phyloP scores from a whole-genome alignment of 2,797 vertebrate genomes.

The Pantherophis vulpinus region DNA sequence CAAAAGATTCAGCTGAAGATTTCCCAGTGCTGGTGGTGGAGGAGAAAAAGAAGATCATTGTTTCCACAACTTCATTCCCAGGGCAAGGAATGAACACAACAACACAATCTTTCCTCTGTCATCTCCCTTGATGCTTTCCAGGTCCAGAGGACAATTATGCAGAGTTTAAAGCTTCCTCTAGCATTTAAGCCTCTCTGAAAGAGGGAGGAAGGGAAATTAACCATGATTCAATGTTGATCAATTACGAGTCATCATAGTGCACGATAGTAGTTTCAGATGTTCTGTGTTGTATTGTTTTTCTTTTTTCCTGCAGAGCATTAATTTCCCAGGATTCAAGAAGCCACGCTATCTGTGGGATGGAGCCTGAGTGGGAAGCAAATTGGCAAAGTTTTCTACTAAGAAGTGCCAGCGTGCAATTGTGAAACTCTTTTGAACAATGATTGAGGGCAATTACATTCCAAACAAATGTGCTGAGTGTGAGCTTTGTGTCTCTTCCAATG shows the following conservation, averaged over 20 bases:
- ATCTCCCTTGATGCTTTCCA: background rate
- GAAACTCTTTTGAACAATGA: conserved; percentile 32
- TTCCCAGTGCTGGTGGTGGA: background rate
- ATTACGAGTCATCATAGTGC: background rate
- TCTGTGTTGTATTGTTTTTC: background rate
- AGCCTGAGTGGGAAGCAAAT: conserved; percentile 48
- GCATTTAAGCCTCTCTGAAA: background rate
- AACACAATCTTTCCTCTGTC: background rate
- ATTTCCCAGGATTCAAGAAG: conserved; percentile 37
- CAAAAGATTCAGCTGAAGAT: background rate
- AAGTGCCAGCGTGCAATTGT: conserved; percentile 31
- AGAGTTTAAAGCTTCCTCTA: background rate
- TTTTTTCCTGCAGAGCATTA: conserved; percentile 54
- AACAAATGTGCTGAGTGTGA: conserved; percentile 22
- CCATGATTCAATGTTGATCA: conserved; percentile 5
- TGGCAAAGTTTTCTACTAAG: background rate
- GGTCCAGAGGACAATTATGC: background rate
- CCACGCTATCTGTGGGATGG: background rate
- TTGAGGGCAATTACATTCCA: conserved; percentile 36
- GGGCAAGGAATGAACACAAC: background rate
- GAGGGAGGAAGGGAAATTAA: background rate
- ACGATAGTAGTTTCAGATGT: conserved; percentile 5
- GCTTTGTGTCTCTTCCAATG: background rate
- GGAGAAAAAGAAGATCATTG: background rate
- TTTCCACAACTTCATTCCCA: background rate